A percentile compares a stretch with the other conserved stretches of the same genome.
Evolutionary conservation across 2,797 vertebrate genomes (phyloP).

Genomic region (Notolabrus celidotus): DNA sequence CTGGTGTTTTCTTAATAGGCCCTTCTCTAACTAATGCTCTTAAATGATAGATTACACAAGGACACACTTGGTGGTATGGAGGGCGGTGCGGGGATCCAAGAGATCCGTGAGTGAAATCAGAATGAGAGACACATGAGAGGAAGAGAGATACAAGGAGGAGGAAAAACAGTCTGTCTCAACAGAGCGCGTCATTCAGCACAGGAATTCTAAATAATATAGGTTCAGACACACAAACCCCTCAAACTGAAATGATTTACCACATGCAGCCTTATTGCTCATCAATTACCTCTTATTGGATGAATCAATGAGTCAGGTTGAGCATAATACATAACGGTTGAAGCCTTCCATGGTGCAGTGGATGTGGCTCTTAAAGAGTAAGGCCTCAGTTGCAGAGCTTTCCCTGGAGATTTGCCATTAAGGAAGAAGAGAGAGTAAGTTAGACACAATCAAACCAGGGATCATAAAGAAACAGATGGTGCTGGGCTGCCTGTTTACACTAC

Average conservation of each 20-base stretch:
- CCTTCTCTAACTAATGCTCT: constrained; percentile 68
- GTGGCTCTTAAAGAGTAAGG: constrained; percentile 50
- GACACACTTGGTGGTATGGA: constrained; percentile 51
- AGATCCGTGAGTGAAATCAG: constrained; percentile 61
- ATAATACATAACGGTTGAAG: constrained; percentile 28
- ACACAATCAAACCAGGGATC: constrained; percentile 57
- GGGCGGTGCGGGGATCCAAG: constrained; percentile 39
- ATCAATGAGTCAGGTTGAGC: constrained; percentile 25
- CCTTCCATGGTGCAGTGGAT: constrained; percentile 41
- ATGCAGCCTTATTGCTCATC: constrained; percentile 12
- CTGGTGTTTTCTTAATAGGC: constrained; percentile 57
- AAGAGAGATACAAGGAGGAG: constrained; percentile 12
- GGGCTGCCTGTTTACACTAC: constrained; percentile 63
- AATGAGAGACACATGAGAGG: constrained; percentile 47
- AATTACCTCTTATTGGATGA: constrained; percentile 33
- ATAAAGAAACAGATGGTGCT: constrained; percentile 70
- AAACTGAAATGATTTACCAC: constrained; percentile 14
- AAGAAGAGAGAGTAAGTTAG: constrained; percentile 30
- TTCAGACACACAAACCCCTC: constrained; percentile 20
- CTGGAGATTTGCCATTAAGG: constrained; percentile 50
- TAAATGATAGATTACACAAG: constrained; percentile 77
- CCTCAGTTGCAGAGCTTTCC: constrained; percentile 29
- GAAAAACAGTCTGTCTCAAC: constrained; percentile 30
- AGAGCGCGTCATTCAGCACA: constrained; percentile 42
- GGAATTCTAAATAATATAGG: constrained; percentile 42